Evolutionary conservation across 37 sponge, comb jelly and placozoan genomes (phyloP).

Genomic region (Spongia lamella): DNA sequence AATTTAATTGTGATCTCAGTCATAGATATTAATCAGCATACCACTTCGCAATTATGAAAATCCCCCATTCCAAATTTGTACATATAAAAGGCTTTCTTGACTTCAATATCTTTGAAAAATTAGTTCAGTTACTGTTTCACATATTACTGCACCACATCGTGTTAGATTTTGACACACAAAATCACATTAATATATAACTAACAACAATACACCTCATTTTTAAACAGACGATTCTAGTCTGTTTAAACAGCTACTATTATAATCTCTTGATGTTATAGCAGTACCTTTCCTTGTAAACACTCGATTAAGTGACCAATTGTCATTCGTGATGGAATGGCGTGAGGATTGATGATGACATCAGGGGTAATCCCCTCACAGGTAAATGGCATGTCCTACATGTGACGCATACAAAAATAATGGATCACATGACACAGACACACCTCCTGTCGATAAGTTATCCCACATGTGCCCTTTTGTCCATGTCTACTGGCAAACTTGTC

Average conservation of each 20-base stretch:
- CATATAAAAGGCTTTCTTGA: too few species aligned
- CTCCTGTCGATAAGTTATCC: slow-evolving; percentile 96
- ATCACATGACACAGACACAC: slow-evolving; percentile 44
- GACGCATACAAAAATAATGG: background rate
- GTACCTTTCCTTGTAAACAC: slow-evolving; percentile 95
- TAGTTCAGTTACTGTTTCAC: background rate
- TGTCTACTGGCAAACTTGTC: slow-evolving; percentile 99
- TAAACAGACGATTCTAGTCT: too few species aligned
- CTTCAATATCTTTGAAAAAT: background rate
- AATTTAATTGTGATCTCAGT: too few species aligned
- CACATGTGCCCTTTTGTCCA: slow-evolving; percentile 99
- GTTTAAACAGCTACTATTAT: too few species aligned
- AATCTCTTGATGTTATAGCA: too few species aligned
- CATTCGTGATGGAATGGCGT: slow-evolving; percentile 99
- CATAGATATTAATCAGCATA: too few species aligned
- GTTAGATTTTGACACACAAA: too few species aligned
- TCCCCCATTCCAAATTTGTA: too few species aligned
- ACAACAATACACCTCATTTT: too few species aligned
- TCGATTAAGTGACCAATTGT: slow-evolving; percentile 99
- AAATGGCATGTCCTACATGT: slow-evolving; percentile 92
- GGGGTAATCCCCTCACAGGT: slow-evolving; percentile 98
- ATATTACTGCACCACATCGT: background rate
- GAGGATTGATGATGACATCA: slow-evolving; percentile 98
- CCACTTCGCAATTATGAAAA: too few species aligned
- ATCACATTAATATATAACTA: too few species aligned